These are phyloP conservation scores for Aurelia coerulea DNA, from an alignment of 30 jellyfish, hydroid and myxozoan genomes.

Conservation along the genomic window DNA sequence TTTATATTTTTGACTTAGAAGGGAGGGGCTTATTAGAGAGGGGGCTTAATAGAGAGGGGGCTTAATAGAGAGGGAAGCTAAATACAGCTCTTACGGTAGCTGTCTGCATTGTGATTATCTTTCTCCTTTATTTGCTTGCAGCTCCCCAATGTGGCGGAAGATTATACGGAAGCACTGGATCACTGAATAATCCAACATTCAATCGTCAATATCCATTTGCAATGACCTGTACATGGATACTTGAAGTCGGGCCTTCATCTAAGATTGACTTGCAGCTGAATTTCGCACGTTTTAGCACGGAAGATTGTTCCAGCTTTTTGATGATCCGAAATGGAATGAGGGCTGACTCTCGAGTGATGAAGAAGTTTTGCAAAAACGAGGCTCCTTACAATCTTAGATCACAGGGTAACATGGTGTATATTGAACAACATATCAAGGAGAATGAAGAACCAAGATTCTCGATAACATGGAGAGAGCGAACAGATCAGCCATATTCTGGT, in stretches of 20 bases:
- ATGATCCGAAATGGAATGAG: constrained; percentile 74
- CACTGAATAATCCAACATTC: constrained; percentile 50
- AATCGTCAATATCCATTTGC: constrained; percentile 23
- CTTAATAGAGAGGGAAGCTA: too few species aligned
- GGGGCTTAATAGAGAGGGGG: too few species aligned
- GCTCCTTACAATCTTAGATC: constrained; percentile 21
- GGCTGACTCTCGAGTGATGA: constrained; percentile 51
- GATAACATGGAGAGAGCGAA: constrained; percentile 21
- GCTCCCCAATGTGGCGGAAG: constrained; percentile 83
- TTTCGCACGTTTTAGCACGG: constrained; percentile 6
- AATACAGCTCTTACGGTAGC: too few species aligned
- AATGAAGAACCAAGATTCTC: constrained; percentile 3
- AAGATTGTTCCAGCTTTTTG: constrained; percentile 44
- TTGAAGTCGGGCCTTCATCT: constrained; percentile 67
- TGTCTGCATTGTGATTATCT: too few species aligned
- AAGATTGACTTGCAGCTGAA: constrained; percentile 18
- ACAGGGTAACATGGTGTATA: constrained; percentile 23
- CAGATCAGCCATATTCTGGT: constrained; percentile 17
- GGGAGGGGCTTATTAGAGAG: too few species aligned
- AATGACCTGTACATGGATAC: constrained; percentile 60
- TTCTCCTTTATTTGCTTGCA: not conserved
- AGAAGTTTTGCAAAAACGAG: constrained; percentile 50
- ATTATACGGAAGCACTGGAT: constrained; percentile 63
- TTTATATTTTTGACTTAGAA: too few species aligned
- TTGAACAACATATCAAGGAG: constrained; percentile 29